Base-by-base conservation (phyloP, 2,888 invertebrate genomes). In the Caenorhabditis sp. region DNA sequence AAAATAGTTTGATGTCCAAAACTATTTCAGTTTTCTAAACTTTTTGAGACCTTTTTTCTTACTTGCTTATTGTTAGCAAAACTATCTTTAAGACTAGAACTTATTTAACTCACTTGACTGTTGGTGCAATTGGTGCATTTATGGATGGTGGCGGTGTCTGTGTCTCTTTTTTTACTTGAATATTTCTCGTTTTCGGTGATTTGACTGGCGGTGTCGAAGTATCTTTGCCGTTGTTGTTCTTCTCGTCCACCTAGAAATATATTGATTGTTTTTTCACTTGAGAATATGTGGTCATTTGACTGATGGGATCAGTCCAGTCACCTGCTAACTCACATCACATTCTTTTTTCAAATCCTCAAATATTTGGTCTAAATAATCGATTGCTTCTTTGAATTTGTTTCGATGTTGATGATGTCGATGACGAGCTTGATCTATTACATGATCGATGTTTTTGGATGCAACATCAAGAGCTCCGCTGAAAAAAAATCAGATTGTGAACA, bases 321-420 rank as follows among this genome's bases (percentile, higher is more conserved):
- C n/a, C 20, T n/a, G 7, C 36, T 3, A 36, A 36, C 57, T 36
- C 8, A 80, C 81, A 62, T 83, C 83, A 57, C 79, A 78, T 59
- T 85, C 85, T 63, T 83, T 84, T 63, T 85, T 85, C 60, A 86
- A 67, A 69, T 86, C 86, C 67, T 86, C 86, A 72, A 87, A 87
- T 53, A 86, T 86, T 69, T 86, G 85, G 58, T 86, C 86, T 63
- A 86, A 68, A 66, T 86, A 86, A 71, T 86, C 86, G 76, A 86
- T 87, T 58, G 86, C 86, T 64, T 86, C 86, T 68, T 86, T 86
- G 82, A 86, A 86, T 70, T 85, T 87, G 71, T 70, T 76, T 31
- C 79, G 66, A 62, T 82, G 82, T 43, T 80, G 78, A 56, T 81
- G 82, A 43, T 83, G 83, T 17, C 80, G 66, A 65, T 77, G 76